These are phyloP conservation scores for Setophaga kirtlandii DNA, from an alignment of 2,113 vertebrate genomes.

Conservation along the genomic window DNA sequence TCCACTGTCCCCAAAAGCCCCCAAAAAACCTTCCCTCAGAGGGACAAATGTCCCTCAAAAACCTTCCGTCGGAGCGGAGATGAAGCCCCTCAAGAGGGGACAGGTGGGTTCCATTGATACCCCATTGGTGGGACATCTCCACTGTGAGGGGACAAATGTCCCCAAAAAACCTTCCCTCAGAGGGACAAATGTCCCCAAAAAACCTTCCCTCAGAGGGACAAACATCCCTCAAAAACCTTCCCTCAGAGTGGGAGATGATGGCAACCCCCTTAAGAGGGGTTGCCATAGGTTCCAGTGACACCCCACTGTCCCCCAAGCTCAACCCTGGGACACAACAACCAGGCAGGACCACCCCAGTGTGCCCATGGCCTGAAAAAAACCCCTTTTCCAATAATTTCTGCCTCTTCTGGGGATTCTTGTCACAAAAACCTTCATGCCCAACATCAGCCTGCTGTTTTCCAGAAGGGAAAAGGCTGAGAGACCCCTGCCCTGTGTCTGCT, in stretches of 20 bases:
- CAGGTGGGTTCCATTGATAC: not conserved
- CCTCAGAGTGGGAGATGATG: not conserved
- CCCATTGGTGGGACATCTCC: accelerated
- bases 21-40: not conserved
- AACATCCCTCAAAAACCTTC: too few species aligned
- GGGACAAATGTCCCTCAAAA: not conserved
- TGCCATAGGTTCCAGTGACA: not conserved
- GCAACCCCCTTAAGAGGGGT: not conserved
- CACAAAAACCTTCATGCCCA: accelerated
- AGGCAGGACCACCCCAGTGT: not conserved
- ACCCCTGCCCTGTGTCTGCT: too few species aligned
- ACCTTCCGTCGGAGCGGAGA: too few species aligned
- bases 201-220: too few species aligned
- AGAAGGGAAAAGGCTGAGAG: not conserved
- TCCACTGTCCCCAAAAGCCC: not conserved
- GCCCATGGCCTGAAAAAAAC: accelerated
- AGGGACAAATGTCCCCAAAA: too few species aligned
- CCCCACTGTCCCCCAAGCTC: not conserved
- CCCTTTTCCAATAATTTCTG: accelerated
- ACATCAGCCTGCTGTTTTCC: not conserved
- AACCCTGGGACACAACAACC: not conserved
- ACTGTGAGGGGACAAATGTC: too few species aligned
- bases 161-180: too few species aligned
- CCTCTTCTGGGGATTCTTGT: accelerated
- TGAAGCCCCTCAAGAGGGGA: too few species aligned